Evolutionary conservation across 2,113 vertebrate species (phyloP).

Genomic region (Oryzias woworae): DNA sequence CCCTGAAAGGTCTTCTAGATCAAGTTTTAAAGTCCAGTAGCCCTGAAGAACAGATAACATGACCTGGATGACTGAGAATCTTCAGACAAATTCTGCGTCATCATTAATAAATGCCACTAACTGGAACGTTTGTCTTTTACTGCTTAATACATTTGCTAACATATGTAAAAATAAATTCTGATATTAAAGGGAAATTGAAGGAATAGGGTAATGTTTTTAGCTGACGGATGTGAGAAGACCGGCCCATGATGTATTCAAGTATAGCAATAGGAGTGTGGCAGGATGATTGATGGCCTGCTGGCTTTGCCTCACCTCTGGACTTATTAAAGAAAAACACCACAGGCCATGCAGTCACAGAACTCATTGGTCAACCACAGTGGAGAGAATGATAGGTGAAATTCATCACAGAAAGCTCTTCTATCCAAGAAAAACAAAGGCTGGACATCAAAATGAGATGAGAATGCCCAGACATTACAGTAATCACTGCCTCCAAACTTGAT

Average conservation of each 20-base stretch:
- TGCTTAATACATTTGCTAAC: too few relatives aligned
- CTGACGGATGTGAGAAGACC: slow-evolving; percentile 19
- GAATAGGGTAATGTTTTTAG: slow-evolving; percentile 18
- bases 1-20: too few relatives aligned
- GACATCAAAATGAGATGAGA: slow-evolving; percentile 35
- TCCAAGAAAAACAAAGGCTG: slow-evolving; percentile 60
- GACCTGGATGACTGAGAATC: too few relatives aligned
- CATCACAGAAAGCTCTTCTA: slow-evolving; percentile 57
- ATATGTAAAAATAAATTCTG: too few relatives aligned
- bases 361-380: slow-evolving; percentile 62
- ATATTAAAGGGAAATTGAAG: background rate
- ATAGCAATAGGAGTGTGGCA: slow-evolving; percentile 58
- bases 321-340: slow-evolving; percentile 77
- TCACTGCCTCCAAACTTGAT: slow-evolving; percentile 41
- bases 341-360: slow-evolving; percentile 48
- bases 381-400: slow-evolving; percentile 65
- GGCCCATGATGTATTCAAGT: slow-evolving; percentile 25
- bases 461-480: slow-evolving; percentile 41
- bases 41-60: too few relatives aligned
- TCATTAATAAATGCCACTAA: too few relatives aligned
- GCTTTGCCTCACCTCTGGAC: slow-evolving; percentile 70
- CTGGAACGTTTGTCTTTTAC: too few relatives aligned
- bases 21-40: too few relatives aligned
- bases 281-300: slow-evolving; percentile 67
- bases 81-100: too few relatives aligned